Conservation (phyloP, 2,888 invertebrate genomes). For the Melangyna quadrimaculata region DNA sequence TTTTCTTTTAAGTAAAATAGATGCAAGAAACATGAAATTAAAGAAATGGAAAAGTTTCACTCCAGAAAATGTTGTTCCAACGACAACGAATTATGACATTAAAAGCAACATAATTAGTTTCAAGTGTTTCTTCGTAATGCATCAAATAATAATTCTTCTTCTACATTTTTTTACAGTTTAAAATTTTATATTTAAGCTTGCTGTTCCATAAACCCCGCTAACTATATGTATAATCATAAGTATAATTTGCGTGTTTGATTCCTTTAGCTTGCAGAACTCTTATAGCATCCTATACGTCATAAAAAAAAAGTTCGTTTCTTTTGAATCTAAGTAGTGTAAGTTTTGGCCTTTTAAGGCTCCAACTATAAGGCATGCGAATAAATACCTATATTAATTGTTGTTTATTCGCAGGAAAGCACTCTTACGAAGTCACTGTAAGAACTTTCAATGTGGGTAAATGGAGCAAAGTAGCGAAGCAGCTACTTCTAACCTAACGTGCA, state of each 20-base stretch:
- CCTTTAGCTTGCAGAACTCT: neutral
- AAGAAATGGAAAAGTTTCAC: constrained; percentile 31
- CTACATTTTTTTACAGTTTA: too few relatives aligned
- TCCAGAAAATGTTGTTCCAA: constrained; percentile 33
- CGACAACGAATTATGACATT: constrained; percentile 36
- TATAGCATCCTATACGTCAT: constrained; percentile 10
- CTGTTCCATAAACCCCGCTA: neutral
- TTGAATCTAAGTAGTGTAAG: too few relatives aligned
- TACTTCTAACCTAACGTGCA: constrained; percentile 31
- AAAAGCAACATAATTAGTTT: constrained; percentile 39
- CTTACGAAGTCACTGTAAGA: constrained; percentile 2
- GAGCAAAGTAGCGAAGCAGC: constrained; percentile 29
- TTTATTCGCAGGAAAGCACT: constrained; percentile 26
- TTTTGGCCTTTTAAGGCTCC: neutral
- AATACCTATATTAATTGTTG: constrained; percentile 39
- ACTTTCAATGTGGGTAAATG: constrained; percentile 34
- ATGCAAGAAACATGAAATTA: neutral
- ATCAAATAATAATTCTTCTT: too few relatives aligned
- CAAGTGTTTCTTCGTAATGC: constrained; percentile 2
- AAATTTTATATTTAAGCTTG: neutral
- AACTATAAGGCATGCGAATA: constrained; percentile 7
- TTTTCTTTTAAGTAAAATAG: neutral
- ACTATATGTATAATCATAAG: neutral
- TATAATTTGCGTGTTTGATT: neutral
- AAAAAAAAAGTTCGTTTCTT: too few relatives aligned